Evolutionary conservation across 2,797 vertebrate species (phyloP), one percentile per base, ranked within the genome.

Genomic region (Pogoniulus pusillus): DNA sequence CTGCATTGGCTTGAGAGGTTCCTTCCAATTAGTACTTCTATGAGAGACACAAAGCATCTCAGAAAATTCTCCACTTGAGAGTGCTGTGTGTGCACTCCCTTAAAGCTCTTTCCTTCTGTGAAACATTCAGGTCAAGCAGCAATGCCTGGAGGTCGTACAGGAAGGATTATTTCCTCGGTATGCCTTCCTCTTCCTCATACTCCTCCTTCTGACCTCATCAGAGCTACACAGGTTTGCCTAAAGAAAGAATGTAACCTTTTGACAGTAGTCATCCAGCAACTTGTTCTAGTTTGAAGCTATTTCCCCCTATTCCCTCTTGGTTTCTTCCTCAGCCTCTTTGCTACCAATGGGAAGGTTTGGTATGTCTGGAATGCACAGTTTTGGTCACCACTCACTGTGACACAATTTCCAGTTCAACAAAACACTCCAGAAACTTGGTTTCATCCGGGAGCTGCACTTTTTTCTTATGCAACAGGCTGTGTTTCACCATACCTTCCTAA

Each of bases 201-300:
- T 95, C 55, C 37, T 91, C 37, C 55, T 85, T 82, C 51, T 66
- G 86, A 91, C 79, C 91, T 89, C 59, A 17, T 32, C 70, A 85
- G 90, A 78, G 63, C 79, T 72, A 32, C 3, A 2, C 55, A 73
- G 35, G 66, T 82, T 87, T 76, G 63, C 75, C 76, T 93, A 51
- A 75, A 93, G 91, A 91, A 95, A 91, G 85, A 91, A 94, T 92
- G 83, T 91, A 90, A 95, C 93, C 92, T 96, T 81, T 93, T 72
- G 79, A 82, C 93, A 87, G 53, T 3, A 72, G 82, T 85, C 94
- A 83, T 83, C 82, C 86, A 90, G 82, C 60, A 93, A 85, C 93
- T 94, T 96, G 73, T 87, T 91, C 73, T 90, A 70, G 26, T 90
- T 89, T 78, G 77, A 82, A 93, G 73, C 35, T 90, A 83, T 90